Evolutionary conservation across 2,888 invertebrate genomes (phyloP).

Genomic region (Drosophila tripunctata): DNA sequence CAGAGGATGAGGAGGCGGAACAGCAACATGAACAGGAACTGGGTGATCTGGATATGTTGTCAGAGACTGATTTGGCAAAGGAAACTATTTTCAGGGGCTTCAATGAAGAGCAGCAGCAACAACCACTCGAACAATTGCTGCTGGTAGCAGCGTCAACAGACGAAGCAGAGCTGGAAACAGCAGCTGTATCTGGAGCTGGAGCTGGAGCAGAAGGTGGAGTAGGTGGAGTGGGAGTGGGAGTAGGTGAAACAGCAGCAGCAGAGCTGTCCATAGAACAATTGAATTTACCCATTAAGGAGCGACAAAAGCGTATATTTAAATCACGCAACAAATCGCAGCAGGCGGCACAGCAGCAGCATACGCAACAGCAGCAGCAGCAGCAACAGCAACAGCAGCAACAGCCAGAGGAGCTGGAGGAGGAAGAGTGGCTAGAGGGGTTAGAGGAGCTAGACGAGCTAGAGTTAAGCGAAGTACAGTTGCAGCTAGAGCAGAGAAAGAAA

Average conservation of each 20-base stretch:
- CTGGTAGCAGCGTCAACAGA: not conserved
- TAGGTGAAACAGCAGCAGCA: not conserved
- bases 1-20: too few species aligned
- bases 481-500: not conserved
- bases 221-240: not conserved
- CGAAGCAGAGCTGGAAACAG: not conserved
- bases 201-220: not conserved
- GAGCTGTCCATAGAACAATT: not conserved
- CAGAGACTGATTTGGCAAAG: not conserved
- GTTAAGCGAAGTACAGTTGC: not conserved
- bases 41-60: not conserved
- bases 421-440: not conserved
- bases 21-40: too few species aligned
- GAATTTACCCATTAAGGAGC: constrained; percentile 83
- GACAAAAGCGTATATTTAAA: constrained; percentile 83
- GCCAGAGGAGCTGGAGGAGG: not conserved
- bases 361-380: not conserved
- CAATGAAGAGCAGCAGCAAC: constrained; percentile 17
- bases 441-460: not conserved
- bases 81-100: constrained; percentile 38
- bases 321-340: constrained; percentile 79
- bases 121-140: not conserved
- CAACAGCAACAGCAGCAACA: not conserved
- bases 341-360: not conserved
- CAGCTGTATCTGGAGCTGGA: not conserved